A percentile compares a stretch with the other conserved stretches of the same genome.
Evolutionary conservation across 2,113 vertebrate species (phyloP).

Genomic region (Corythoichthys haematopterus): DNA sequence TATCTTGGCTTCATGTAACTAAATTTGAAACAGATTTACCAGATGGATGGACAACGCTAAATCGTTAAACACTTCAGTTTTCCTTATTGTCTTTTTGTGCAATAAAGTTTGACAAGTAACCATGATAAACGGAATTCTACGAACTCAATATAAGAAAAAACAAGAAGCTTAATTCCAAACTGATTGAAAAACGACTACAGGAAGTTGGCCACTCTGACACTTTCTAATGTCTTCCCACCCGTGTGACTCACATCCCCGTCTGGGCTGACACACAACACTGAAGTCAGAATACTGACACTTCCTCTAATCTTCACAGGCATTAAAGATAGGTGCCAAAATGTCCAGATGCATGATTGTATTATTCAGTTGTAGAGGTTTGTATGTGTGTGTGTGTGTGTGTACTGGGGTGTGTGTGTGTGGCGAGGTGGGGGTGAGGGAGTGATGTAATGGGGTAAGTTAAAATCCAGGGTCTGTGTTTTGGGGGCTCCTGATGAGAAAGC

Average conservation of each 20-base stretch:
- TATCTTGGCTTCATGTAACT: not conserved
- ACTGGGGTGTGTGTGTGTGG: not conserved
- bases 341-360: conserved; percentile 26
- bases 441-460: conserved; percentile 34
- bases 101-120: not conserved
- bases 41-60: not conserved
- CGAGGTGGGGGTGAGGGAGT: conserved; percentile 11
- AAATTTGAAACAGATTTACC: not conserved
- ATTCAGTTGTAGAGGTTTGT: conserved; percentile 10
- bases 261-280: conserved; percentile 13
- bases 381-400: conserved; percentile 7
- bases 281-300: conserved; percentile 27
- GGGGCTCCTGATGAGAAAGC: conserved; percentile 28
- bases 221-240: not conserved
- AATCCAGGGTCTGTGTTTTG: conserved; percentile 17
- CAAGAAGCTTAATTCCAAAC: not conserved
- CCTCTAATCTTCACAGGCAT: not conserved
- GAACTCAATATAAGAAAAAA: not conserved
- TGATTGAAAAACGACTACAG: not conserved
- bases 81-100: not conserved
- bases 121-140: not conserved
- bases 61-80: not conserved
- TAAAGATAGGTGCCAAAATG: conserved; percentile 20
- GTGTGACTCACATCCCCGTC: not conserved
- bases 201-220: not conserved